These are phyloP conservation scores for Drosophila fuyamai DNA, from an alignment of 1,140 invertebrate species.

Conservation along the genomic window DNA sequence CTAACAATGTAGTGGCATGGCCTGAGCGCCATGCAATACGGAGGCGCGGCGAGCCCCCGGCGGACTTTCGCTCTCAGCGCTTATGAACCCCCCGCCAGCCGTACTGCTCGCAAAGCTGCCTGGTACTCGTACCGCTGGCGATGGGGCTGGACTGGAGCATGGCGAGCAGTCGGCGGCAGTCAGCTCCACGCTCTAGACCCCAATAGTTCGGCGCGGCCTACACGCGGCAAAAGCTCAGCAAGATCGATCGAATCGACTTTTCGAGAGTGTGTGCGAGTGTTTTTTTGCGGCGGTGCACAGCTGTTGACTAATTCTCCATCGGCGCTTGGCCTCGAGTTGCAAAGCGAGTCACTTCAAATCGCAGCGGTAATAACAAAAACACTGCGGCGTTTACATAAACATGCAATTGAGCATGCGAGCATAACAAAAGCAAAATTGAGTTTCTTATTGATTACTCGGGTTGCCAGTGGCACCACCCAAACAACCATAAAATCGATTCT, in stretches of 20 bases:
- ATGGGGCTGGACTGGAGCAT: conserved; percentile 8
- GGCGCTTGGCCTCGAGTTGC: conserved; percentile 39
- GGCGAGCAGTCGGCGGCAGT: conserved; percentile 20
- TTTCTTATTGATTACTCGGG: conserved; percentile 45
- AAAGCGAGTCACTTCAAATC: conserved; percentile 26
- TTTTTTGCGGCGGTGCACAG: conserved; percentile 27
- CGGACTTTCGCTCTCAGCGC: conserved; percentile 39
- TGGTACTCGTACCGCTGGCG: conserved; percentile 6
- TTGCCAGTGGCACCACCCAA: conserved; percentile 41
- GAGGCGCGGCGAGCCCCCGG: conserved; percentile 26
- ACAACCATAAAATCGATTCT: conserved; percentile 28
- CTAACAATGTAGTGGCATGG: conserved; percentile 15
- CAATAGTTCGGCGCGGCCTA: conserved; percentile 41
- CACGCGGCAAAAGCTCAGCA: conserved; percentile 36
- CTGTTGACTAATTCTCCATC: conserved; percentile 41
- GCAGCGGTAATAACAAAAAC: conserved; percentile 35
- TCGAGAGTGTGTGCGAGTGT: conserved; percentile 23
- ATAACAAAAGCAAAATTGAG: conserved; percentile 29
- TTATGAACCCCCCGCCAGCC: conserved; percentile 1
- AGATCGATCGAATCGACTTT: conserved; percentile 41
- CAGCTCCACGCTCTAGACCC: conserved; percentile 44
- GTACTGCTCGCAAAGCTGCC: conserved; percentile 25
- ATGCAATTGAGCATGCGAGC: conserved; percentile 36
- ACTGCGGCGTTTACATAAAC: conserved; percentile 25
- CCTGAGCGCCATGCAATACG: conserved; percentile 15